Evolutionary conservation across 2,797 vertebrate genomes (phyloP).

Genomic region (Neosalanx taihuensis): DNA sequence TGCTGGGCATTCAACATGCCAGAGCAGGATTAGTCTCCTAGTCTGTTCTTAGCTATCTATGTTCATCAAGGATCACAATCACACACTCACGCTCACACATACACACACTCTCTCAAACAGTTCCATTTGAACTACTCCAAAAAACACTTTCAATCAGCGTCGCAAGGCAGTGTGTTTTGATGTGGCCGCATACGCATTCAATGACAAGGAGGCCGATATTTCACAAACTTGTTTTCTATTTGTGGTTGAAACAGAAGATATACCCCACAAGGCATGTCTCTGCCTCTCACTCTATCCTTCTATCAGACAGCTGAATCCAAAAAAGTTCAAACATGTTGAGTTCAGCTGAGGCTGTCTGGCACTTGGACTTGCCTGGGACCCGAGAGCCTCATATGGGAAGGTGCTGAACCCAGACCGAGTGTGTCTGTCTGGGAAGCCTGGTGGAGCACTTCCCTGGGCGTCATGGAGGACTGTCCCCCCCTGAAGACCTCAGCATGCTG

Average conservation of each 20-base stretch:
- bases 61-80: background rate
- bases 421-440: conserved; percentile 30
- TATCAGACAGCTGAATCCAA: background rate
- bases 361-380: no score
- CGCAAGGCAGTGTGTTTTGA: no score
- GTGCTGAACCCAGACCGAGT: no score
- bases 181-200: background rate
- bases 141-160: background rate
- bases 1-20: background rate
- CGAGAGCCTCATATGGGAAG: no score
- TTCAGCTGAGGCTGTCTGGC: no score
- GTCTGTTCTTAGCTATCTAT: background rate
- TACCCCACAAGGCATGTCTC: no score
- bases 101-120: conserved; percentile 19
- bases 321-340: no score
- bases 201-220: background rate
- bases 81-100: background rate
- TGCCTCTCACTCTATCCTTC: background rate
- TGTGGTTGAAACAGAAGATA: no score
- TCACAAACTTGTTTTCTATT: background rate
- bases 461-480: conserved; percentile 32
- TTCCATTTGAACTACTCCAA: conserved; percentile 6
- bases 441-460: conserved; percentile 29
- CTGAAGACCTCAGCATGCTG: conserved; percentile 7
- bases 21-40: background rate